Conservation (phyloP, 2,888 invertebrate species). For the Chrysina gloriosa region DNA sequence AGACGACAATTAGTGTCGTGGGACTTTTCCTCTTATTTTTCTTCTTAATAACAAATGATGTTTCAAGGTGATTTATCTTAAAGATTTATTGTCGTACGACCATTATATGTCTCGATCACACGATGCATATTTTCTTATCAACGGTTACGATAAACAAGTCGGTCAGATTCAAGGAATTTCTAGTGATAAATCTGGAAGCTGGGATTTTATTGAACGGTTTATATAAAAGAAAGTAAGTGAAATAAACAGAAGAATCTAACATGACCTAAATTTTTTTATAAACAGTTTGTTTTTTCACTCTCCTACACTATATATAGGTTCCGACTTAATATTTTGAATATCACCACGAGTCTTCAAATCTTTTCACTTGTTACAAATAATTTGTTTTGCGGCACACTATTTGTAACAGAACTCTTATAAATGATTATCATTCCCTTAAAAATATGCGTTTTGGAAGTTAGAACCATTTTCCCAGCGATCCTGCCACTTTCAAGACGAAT, state of each 20-base stretch:
- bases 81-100: slow-evolving; percentile 57
- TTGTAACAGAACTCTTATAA: too few species aligned
- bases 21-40: slow-evolving; percentile 60
- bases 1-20: slow-evolving; percentile 60
- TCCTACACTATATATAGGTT: too few species aligned
- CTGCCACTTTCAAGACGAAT: too few species aligned
- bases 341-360: too few species aligned
- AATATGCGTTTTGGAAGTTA: too few species aligned
- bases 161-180: not conserved
- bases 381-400: too few species aligned
- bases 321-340: too few species aligned
- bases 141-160: slow-evolving; percentile 24
- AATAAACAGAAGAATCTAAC: not conserved
- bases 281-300: too few species aligned
- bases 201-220: not conserved
- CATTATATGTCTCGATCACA: slow-evolving; percentile 16
- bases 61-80: slow-evolving; percentile 58
- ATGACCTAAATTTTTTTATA: too few species aligned
- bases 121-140: slow-evolving; percentile 19
- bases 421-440: too few species aligned
- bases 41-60: slow-evolving; percentile 60
- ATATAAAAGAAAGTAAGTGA: not conserved
- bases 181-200: not conserved
- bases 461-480: too few species aligned
- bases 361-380: too few species aligned